These are phyloP conservation scores for Lasiurus cinereus DNA, from an alignment of 2,113 vertebrate genomes.

Conservation along the genomic window DNA sequence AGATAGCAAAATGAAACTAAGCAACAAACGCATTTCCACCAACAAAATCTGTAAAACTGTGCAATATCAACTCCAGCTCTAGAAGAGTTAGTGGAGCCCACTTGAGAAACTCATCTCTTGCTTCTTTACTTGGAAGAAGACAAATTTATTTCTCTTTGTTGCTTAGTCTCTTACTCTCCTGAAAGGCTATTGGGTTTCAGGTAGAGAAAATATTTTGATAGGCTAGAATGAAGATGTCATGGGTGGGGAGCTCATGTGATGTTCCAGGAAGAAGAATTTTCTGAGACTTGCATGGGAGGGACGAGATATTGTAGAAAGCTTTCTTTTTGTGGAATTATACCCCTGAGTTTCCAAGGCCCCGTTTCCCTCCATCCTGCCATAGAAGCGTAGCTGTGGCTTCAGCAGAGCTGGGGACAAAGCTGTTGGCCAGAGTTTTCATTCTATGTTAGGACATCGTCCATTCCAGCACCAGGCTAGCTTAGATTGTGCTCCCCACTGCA, in stretches of 20 bases:
- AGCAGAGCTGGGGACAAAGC: background rate
- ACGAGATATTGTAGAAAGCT: background rate
- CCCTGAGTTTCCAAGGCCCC: background rate
- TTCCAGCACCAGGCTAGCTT: no score
- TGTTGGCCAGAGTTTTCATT: background rate
- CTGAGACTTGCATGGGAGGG: background rate
- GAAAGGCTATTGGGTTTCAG: background rate
- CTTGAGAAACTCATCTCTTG: constrained; percentile 33
- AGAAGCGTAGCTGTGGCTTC: background rate
- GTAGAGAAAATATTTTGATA: constrained; percentile 23
- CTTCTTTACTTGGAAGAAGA: constrained; percentile 35
- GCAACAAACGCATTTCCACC: constrained; percentile 55
- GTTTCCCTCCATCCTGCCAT: background rate
- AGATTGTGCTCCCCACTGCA: background rate
- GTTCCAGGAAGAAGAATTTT: background rate
- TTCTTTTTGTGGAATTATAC: background rate
- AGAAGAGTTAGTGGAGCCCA: constrained; percentile 22
- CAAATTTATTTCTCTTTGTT: constrained; percentile 48
- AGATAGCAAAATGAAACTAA: constrained; percentile 58
- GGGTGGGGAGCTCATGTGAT: background rate
- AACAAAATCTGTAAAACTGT: constrained; percentile 61
- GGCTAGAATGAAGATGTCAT: background rate
- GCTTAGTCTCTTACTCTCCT: background rate
- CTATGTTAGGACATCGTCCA: no score
- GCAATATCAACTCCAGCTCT: constrained; percentile 27